Evolutionary conservation across 2,888 invertebrate genomes (phyloP), one percentile per base, ranked within the genome.

Genomic region (Lithophane socia): DNA sequence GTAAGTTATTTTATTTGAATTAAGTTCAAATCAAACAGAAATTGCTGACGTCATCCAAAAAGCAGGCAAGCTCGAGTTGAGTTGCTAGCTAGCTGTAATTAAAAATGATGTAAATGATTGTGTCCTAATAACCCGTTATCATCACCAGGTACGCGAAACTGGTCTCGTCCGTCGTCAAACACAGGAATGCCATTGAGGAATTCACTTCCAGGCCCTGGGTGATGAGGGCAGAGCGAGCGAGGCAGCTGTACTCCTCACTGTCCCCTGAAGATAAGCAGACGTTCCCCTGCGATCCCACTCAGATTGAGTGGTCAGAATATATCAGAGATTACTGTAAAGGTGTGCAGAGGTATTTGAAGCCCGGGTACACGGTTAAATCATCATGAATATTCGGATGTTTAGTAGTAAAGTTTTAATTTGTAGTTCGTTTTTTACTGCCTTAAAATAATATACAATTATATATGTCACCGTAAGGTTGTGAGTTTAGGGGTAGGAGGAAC

Each of bases 181-280:
- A 95, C 2, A 91, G 95, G 96, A 97, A 97, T 84, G 97, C 98
- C 90, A 95, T 98, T 90, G 98, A 98, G 90, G 98, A 98, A 93
- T 99, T 99, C 94, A 98, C 98, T 64, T 97, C 97, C 73, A 97
- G 98, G 87, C 97, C 98, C 88, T 99, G 98, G 98, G 97, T 97
- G 88, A 98, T 99, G 94, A 97, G 97, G 88, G 98, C 98, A 85
- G 97, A 97, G 82, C 98, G 98, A 89, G 97, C 98, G 9, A 95
- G 97, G 85, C 95, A 95, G 54, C 94, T 98, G 81, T 97, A 97
- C 83, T 93, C 97, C 66, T 94, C 95, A 68, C 94, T 97, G 85
- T 97, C 97, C 87, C 95, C 97, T 58, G 94, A 95, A 66, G 98
- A 98, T 93, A 97, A 97, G 70, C 96, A 97, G 91, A 97, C 96